Conservation (phyloP, 2,797 vertebrate species). For the Florisuga fusca region DNA sequence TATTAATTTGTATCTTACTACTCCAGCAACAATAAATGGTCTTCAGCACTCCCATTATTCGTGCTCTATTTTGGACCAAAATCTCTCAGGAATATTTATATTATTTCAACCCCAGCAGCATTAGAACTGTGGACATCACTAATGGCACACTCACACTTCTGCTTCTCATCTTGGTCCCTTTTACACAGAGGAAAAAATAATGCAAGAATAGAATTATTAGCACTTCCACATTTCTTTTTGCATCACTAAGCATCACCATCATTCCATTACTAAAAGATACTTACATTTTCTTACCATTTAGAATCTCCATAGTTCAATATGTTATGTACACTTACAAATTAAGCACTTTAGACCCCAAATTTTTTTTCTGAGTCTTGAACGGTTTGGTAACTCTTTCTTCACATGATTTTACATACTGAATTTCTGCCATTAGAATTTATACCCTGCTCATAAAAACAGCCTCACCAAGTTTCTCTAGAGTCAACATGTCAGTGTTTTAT, state of each 20-base stretch:
- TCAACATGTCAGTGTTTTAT: conserved; percentile 27
- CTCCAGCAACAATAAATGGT: conserved; percentile 21
- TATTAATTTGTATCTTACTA: conserved; percentile 60
- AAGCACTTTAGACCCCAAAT: neutral
- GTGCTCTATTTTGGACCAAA: conserved; percentile 4
- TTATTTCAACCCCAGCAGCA: neutral
- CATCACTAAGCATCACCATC: neutral
- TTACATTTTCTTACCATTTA: neutral
- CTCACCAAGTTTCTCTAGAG: conserved; percentile 1
- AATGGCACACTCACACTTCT: neutral
- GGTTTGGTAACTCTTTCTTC: neutral
- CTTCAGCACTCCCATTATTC: neutral
- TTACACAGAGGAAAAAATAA: neutral
- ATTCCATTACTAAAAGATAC: neutral
- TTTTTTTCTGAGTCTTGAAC: neutral
- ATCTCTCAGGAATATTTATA: neutral
- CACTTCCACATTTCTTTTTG: neutral
- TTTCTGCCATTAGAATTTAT: neutral
- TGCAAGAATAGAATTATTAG: neutral
- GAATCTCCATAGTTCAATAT: neutral
- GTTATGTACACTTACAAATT: neutral
- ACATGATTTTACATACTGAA: neutral
- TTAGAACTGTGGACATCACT: neutral
- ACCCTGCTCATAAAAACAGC: conserved; percentile 1
- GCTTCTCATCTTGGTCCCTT: neutral